Conservation (phyloP, 2,797 vertebrate genomes). For the Mareca penelope region DNA sequence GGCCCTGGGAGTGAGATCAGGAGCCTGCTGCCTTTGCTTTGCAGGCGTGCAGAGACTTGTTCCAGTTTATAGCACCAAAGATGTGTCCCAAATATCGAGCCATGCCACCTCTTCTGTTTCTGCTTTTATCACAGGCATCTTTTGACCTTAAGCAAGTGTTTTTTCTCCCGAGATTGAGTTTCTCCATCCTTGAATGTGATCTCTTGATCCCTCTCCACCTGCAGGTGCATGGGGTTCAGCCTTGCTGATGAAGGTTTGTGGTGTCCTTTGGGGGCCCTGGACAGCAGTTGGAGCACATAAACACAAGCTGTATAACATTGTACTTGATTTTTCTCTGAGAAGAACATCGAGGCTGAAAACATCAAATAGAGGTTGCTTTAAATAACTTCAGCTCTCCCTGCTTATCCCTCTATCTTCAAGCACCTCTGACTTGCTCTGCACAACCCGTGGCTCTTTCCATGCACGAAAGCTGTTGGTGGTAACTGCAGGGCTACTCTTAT, state of each 20-base stretch:
- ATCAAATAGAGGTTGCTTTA: not conserved
- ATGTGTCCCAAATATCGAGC: not conserved
- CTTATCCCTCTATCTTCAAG: not conserved
- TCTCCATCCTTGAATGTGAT: not conserved
- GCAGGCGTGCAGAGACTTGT: not conserved
- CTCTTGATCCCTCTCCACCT: not conserved
- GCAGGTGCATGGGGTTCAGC: not conserved
- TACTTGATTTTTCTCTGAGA: not conserved
- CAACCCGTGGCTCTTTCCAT: not conserved
- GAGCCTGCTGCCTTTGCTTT: not conserved
- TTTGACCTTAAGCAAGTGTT: not conserved
- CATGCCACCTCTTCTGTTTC: not conserved
- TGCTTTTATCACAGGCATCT: not conserved
- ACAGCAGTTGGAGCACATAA: not conserved
- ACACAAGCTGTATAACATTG: not conserved
- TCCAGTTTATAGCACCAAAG: not conserved
- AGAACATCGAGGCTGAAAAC: not conserved
- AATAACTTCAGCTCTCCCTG: not conserved
- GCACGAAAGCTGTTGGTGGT: not conserved
- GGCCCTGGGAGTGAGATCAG: not conserved
- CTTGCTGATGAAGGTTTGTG: too few relatives aligned
- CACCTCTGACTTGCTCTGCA: not conserved
- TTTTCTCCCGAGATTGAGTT: not conserved
- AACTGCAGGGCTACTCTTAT: not conserved
- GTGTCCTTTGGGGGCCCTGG: not conserved